Evolutionary conservation across 1,140 invertebrate species (phyloP).

Genomic region (Dolichoris vasculosae): DNA sequence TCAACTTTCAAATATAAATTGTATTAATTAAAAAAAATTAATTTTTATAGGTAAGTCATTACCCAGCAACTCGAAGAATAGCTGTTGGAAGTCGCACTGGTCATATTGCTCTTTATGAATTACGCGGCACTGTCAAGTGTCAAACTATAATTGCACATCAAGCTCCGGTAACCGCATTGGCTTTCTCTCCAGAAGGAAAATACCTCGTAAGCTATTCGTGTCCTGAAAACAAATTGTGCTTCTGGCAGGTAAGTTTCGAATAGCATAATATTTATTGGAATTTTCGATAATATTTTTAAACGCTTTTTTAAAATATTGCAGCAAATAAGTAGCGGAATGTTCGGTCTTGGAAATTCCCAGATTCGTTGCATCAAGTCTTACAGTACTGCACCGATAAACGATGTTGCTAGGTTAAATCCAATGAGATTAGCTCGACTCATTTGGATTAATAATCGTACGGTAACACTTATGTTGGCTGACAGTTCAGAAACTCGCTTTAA

Average conservation of each 20-base stretch:
- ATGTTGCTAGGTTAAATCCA: conserved; percentile 89
- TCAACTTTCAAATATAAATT: neutral
- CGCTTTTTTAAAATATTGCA: conserved; percentile 60
- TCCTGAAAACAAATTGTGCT: conserved; percentile 95
- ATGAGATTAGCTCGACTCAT: conserved; percentile 90
- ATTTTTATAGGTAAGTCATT: conserved; percentile 81
- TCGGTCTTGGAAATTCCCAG: conserved; percentile 92
- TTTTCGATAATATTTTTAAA: conserved; percentile 11
- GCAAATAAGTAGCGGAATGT: conserved; percentile 87
- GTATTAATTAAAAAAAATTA: no score
- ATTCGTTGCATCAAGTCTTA: conserved; percentile 95
- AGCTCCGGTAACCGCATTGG: conserved; percentile 90
- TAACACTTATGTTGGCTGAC: conserved; percentile 93
- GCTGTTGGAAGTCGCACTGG: conserved; percentile 96
- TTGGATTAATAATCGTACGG: conserved; percentile 94
- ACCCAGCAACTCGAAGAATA: conserved; percentile 92
- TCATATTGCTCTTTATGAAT: conserved; percentile 94
- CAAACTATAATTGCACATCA: conserved; percentile 93
- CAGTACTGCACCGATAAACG: conserved; percentile 92
- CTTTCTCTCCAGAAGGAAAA: conserved; percentile 98
- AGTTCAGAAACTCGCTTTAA: conserved; percentile 93
- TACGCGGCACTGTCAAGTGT: conserved; percentile 91
- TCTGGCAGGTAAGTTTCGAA: conserved; percentile 92
- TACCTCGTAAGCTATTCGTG: conserved; percentile 97
- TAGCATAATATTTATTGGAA: no score